phyloP scores from a whole-genome alignment of 2,797 vertebrate species.

The Sandelia bainsii region DNA sequence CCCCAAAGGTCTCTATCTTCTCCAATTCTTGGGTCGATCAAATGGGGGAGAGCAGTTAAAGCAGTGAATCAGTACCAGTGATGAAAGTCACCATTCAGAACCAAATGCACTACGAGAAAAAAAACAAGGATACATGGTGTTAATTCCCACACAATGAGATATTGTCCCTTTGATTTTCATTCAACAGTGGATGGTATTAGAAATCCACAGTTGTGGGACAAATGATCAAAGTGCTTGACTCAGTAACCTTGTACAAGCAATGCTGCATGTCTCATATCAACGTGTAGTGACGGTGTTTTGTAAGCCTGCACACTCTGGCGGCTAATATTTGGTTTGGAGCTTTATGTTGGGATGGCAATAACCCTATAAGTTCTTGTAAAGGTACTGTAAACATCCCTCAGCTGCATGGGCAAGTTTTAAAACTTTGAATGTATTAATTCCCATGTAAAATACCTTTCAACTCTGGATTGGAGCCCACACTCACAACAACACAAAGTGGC shows the following conservation, averaged over 20 bases:
- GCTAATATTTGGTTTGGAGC: slow-evolving; percentile 17
- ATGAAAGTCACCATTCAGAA: slow-evolving; percentile 24
- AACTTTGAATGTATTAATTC: slow-evolving; percentile 30
- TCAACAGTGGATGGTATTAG: slow-evolving; percentile 8
- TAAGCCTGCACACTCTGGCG: neutral
- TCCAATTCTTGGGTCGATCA: slow-evolving; percentile 62
- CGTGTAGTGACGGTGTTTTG: slow-evolving; percentile 25
- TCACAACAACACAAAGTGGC: neutral
- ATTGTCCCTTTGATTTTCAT: slow-evolving; percentile 43
- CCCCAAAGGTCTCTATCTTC: slow-evolving; percentile 63
- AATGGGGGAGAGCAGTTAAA: slow-evolving; percentile 50
- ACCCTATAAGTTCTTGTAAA: slow-evolving; percentile 13
- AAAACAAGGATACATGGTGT: slow-evolving; percentile 17
- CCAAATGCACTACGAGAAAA: slow-evolving; percentile 26
- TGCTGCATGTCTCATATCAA: slow-evolving; percentile 53
- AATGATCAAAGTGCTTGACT: slow-evolving; percentile 21
- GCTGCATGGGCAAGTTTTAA: slow-evolving; percentile 51
- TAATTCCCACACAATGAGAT: slow-evolving; percentile 8
- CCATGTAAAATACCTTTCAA: slow-evolving; percentile 29
- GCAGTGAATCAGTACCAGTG: slow-evolving; percentile 29
- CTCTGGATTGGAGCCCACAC: slow-evolving; percentile 9
- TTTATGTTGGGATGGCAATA: slow-evolving; percentile 13
- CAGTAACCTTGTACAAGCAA: slow-evolving; percentile 23
- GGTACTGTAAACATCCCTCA: slow-evolving; percentile 33
- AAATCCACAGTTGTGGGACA: slow-evolving; percentile 10